A percentile compares a stretch with the other conserved stretches of the same genome.
These are phyloP conservation scores for Dasypolia templi DNA, from an alignment of 2,888 invertebrate species.

Conservation along the genomic window DNA sequence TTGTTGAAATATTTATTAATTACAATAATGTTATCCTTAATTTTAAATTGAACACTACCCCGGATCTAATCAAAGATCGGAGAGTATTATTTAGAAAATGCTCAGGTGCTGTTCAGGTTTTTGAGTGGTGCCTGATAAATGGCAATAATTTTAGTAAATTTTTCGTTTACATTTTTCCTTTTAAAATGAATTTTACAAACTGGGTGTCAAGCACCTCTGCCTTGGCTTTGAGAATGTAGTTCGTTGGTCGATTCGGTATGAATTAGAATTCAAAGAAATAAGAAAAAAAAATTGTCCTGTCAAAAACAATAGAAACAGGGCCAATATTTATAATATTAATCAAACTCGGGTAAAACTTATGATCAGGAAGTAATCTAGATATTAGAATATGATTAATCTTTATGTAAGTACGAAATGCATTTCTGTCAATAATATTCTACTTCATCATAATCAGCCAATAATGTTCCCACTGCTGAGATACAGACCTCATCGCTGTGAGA, in stretches of 20 bases:
- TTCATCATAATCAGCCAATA: too few relatives aligned
- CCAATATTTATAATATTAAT: not conserved
- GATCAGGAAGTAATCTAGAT: constrained; percentile 16
- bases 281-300: not conserved
- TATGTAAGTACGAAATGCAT: constrained; percentile 7
- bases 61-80: not conserved
- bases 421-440: constrained; percentile 13
- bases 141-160: not conserved
- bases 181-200: constrained; percentile 7
- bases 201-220: constrained; percentile 32
- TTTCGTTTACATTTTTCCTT: too few relatives aligned
- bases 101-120: constrained; percentile 4
- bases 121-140: not conserved
- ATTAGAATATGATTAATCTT: constrained; percentile 5
- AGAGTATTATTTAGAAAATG: not conserved
- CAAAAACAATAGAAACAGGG: not conserved
- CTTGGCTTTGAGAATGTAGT: constrained; percentile 22
- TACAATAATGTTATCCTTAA: not conserved
- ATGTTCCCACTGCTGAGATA: too few relatives aligned
- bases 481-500: too few relatives aligned
- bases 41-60: not conserved
- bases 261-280: not conserved
- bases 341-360: not conserved
- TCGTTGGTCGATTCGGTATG: constrained; percentile 18
- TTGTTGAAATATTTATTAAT: constrained; percentile 33